Evolutionary conservation across 2,113 vertebrate genomes (phyloP).

Genomic region (Columba janthina): DNA sequence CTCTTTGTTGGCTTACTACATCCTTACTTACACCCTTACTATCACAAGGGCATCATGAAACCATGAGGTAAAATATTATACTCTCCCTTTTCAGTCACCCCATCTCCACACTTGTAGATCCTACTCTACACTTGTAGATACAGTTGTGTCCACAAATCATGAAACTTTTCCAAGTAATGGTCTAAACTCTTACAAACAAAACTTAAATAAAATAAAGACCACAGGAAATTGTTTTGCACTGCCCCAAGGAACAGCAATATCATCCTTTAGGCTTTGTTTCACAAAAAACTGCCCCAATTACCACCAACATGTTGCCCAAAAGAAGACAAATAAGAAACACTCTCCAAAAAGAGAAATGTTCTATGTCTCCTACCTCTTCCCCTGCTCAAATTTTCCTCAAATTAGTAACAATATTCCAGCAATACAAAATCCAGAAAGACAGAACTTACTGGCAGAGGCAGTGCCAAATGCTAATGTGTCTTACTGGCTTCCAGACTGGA

Average conservation of each 20-base stretch:
- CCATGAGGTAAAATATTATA: not conserved
- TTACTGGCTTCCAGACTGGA: not conserved
- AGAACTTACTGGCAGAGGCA: not conserved
- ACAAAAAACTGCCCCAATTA: not conserved
- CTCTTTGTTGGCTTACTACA: not conserved
- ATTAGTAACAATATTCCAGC: not conserved
- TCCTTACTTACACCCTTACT: not conserved
- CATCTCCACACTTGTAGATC: not conserved
- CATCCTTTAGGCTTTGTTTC: not conserved
- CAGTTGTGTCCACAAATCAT: not conserved
- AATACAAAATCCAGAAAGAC: not conserved
- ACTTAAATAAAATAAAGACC: not conserved
- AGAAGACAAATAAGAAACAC: not conserved
- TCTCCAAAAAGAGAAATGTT: not conserved
- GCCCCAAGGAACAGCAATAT: not conserved
- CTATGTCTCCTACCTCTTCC: not conserved
- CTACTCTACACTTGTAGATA: not conserved
- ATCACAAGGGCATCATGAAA: not conserved
- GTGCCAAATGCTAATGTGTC: not conserved
- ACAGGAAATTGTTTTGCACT: not conserved
- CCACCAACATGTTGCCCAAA: not conserved
- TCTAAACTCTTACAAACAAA: not conserved
- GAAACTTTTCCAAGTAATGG: not conserved
- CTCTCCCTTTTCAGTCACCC: not conserved
- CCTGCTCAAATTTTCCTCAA: not conserved